These are phyloP conservation scores for Leucophenga varia DNA, from an alignment of 1,140 invertebrate species.

Conservation along the genomic window DNA sequence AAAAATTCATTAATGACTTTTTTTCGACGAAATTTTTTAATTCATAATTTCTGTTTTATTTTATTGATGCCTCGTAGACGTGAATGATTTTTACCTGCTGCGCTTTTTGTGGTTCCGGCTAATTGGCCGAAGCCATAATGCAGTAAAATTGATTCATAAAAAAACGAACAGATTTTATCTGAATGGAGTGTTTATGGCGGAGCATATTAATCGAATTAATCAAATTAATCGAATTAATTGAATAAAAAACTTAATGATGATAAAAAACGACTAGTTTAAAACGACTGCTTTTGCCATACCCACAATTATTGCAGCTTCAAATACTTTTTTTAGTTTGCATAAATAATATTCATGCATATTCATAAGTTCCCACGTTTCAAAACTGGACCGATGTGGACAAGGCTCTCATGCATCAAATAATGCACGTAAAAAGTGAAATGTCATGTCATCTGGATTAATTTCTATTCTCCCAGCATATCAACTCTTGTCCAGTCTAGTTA, in stretches of 20 bases:
- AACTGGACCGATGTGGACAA: slow-evolving; percentile 3
- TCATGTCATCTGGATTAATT: slow-evolving; percentile 54
- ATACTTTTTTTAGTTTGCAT: no score
- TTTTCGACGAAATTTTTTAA: slow-evolving; percentile 27
- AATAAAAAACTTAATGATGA: no score
- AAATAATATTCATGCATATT: slow-evolving; percentile 17
- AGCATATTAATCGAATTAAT: no score
- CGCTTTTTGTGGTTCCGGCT: slow-evolving; percentile 49
- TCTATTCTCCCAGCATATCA: not conserved
- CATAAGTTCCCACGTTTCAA: slow-evolving; percentile 44
- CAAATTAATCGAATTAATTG: no score
- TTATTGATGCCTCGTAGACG: slow-evolving; percentile 6
- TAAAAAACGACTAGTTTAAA: no score
- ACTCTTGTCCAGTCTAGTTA: slow-evolving; percentile 1
- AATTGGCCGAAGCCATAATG: no score
- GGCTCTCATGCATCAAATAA: slow-evolving; percentile 12
- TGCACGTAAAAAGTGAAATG: slow-evolving; percentile 34
- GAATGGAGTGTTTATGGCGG: no score
- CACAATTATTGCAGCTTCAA: no score
- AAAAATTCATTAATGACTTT: slow-evolving; percentile 39
- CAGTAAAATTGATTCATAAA: no score
- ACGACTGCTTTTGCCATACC: no score
- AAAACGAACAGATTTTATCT: no score
- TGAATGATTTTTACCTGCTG: slow-evolving; percentile 16
- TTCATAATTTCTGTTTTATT: slow-evolving; percentile 23